Evolutionary conservation across 2,113 vertebrate species (phyloP).

Genomic region (Onychostoma macrolepis): DNA sequence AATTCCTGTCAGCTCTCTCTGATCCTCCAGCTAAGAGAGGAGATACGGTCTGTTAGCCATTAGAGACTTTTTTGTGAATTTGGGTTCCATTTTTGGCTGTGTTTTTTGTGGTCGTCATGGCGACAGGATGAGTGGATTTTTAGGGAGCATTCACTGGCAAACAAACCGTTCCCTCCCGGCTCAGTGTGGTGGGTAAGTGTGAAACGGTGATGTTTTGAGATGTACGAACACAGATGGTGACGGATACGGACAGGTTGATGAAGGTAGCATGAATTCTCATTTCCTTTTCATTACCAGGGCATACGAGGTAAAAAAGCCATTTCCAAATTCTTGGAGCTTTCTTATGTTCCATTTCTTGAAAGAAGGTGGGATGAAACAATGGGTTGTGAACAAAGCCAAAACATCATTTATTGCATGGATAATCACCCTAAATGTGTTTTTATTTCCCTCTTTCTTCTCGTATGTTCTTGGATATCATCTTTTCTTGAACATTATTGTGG

Average conservation of each 20-base stretch:
- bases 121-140: slow-evolving; percentile 67
- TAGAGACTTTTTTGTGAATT: slow-evolving; percentile 44
- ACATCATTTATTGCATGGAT: background rate
- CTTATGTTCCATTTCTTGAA: background rate
- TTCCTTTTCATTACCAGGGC: slow-evolving; percentile 57
- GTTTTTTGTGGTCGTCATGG: slow-evolving; percentile 68
- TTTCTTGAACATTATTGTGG: background rate
- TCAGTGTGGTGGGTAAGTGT: slow-evolving; percentile 51
- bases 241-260: slow-evolving; percentile 45
- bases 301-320: background rate
- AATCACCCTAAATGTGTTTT: slow-evolving; percentile 35
- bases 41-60: slow-evolving; percentile 63
- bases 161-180: slow-evolving; percentile 51
- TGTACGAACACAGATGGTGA: slow-evolving; percentile 53
- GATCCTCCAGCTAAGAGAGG: slow-evolving; percentile 54
- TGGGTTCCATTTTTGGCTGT: slow-evolving; percentile 9
- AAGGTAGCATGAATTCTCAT: slow-evolving; percentile 50
- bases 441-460: slow-evolving; percentile 12
- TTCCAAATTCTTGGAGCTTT: background rate
- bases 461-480: background rate
- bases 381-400: slow-evolving; percentile 5
- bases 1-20: slow-evolving; percentile 40
- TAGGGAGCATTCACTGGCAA: slow-evolving; percentile 57
- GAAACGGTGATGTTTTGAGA: slow-evolving; percentile 58
- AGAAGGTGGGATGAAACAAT: background rate